phyloP scores from a whole-genome alignment of 2,113 vertebrate genomes.

The Pluvialis apricaria region DNA sequence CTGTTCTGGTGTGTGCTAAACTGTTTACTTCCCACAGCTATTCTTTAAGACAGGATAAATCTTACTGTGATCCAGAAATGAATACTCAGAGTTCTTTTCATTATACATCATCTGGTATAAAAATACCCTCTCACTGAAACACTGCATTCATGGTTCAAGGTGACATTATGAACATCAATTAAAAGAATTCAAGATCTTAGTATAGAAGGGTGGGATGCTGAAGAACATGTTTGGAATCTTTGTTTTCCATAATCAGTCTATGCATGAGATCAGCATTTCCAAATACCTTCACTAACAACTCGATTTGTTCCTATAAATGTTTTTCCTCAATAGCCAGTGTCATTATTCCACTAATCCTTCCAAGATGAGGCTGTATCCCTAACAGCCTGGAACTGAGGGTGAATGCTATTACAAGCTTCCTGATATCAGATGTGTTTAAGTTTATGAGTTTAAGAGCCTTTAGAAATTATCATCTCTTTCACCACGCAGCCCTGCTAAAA shows the following conservation, averaged over 20 bases:
- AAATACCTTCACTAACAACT: neutral
- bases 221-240: neutral
- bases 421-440: neutral
- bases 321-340: neutral
- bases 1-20: neutral
- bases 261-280: neutral
- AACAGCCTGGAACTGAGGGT: neutral
- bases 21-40: neutral
- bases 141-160: neutral
- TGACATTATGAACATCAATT: neutral
- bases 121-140: neutral
- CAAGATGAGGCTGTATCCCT: neutral
- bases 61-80: neutral
- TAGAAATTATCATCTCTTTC: neutral
- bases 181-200: neutral
- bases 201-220: neutral
- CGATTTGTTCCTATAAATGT: neutral
- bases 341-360: neutral
- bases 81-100: neutral
- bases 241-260: neutral
- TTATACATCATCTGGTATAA: neutral
- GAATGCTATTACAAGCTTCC: neutral
- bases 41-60: neutral
- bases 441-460: neutral
- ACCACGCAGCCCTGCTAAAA: neutral